These are phyloP conservation scores for Asarcornis scutulata DNA, from an alignment of 2,113 vertebrate genomes.

Conservation along the genomic window DNA sequence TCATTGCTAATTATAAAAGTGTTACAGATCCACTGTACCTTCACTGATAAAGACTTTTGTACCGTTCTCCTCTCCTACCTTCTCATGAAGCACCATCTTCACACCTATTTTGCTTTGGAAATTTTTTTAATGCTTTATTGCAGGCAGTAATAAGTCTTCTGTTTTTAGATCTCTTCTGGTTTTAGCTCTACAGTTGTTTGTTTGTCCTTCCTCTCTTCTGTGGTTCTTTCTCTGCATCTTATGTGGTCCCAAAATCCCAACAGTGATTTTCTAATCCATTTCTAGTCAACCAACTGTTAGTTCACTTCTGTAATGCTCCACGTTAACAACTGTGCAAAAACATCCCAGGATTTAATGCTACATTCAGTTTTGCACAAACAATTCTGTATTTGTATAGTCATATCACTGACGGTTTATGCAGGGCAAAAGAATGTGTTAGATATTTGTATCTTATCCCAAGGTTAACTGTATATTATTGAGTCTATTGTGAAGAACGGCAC, in stretches of 20 bases:
- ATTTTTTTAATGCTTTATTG: neutral
- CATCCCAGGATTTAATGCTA: neutral
- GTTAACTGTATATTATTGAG: neutral
- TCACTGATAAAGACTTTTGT: neutral
- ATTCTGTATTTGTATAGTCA: neutral
- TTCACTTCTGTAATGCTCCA: neutral
- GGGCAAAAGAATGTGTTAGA: neutral
- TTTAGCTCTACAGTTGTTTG: neutral
- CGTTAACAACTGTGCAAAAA: neutral
- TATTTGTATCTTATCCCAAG: neutral
- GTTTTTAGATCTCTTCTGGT: neutral
- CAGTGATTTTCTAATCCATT: neutral
- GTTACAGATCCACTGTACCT: neutral
- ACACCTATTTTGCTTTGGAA: neutral
- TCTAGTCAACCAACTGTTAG: neutral
- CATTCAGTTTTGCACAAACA: neutral
- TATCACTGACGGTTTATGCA: neutral
- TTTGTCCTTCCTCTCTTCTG: neutral
- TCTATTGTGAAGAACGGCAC: neutral
- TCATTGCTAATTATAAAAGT: neutral
- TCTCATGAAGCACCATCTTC: neutral
- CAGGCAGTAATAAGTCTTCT: neutral
- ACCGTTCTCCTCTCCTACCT: neutral
- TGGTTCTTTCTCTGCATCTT: neutral
- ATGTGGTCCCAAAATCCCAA: neutral